Base-by-base conservation (phyloP, 2,797 vertebrate species). In the Lepidocolaptes lacrymiger region DNA sequence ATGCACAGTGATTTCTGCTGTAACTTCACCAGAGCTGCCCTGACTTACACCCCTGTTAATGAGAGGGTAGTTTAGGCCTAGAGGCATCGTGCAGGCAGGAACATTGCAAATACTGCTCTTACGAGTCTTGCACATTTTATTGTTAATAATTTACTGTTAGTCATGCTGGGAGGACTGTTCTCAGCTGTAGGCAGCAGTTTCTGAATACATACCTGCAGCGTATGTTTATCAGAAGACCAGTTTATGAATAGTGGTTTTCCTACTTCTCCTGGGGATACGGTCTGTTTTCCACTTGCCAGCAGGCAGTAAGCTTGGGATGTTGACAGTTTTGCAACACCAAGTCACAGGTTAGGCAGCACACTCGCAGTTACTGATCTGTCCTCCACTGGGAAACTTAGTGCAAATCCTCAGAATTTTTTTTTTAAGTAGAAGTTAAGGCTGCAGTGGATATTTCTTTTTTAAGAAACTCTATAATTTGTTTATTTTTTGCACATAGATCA, bases 401-500 rank as follows among this genome's bases (percentile, higher is more conserved):
- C 58, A 92, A 85, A 85, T 86, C 79, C 72, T 92, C 77, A 71
- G 67, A 85, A 14, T 22, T 20, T 26, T 49, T 43, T 64, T 95
- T 88, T 69, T 4, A 75, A 74, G 37, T 89, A 82, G 52, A 84
- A 74, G 24, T 82, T 95, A 67, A 85, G 68, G 72, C 78, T 94
- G 84, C 91, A 82, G 59, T 46, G 1, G 75, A 36, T 62, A 58
- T 14, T 39, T 37, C 30, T 67, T 66, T 79, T 41, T 12, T 3
- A 51, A 88, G 26, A 78, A 69, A 79, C 32, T 91, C 74, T 72
- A 85, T 73, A 59, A 36, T 92, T 81, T 88, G 77, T 90, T 92
- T 86, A 51, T 88, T 91, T 94, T 95, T 96, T 87, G 93, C 96
- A 96, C 93, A 93, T 94, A 96, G 92, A 92, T 96, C 93, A 94